Evolutionary conservation across 2,113 vertebrate genomes (phyloP).

Genomic region (Panurus biarmicus): DNA sequence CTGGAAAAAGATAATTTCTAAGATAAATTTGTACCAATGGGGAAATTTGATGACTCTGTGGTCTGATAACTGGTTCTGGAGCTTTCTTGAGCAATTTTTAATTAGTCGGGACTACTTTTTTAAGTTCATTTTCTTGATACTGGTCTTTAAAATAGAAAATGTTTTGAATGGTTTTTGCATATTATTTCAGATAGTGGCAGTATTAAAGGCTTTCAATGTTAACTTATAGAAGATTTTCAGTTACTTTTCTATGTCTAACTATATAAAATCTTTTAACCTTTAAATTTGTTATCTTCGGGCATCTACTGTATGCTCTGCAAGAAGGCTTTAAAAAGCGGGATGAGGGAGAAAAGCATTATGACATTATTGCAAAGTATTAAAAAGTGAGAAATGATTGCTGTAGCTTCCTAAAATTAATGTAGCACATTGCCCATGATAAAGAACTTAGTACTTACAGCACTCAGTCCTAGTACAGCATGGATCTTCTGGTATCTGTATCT

Average conservation of each 20-base stretch:
- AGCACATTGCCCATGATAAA: background rate
- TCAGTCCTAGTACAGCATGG: constrained; percentile 63
- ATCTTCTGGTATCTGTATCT: background rate
- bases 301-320: background rate
- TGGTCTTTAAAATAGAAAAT: background rate
- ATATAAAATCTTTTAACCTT: background rate
- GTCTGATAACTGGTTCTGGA: background rate
- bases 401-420: background rate
- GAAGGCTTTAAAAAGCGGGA: background rate
- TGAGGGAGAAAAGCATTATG: background rate
- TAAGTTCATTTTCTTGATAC: background rate
- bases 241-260: background rate
- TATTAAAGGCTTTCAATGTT: background rate
- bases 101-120: background rate
- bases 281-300: background rate
- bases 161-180: background rate
- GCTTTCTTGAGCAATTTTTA: background rate
- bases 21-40: background rate
- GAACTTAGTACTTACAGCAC: constrained; percentile 60
- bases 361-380: background rate
- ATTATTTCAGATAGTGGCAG: background rate
- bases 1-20: background rate
- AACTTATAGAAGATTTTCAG: background rate
- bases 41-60: background rate
- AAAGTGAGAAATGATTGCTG: background rate